phyloP scores from a whole-genome alignment of 2,888 invertebrate genomes.

The Leucophenga maculata region DNA sequence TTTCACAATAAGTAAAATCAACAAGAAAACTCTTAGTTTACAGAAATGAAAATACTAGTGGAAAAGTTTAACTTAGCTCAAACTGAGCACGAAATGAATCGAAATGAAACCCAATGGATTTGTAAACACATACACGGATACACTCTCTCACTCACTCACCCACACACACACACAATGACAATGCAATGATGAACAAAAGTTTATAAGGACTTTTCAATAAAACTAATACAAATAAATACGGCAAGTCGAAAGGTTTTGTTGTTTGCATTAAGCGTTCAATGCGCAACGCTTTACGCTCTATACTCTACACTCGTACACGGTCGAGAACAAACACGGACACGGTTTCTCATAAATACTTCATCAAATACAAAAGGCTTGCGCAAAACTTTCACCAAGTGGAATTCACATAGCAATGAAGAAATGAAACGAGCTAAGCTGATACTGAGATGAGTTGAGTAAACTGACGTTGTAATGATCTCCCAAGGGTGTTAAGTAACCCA shows the following conservation, averaged over 20 bases:
- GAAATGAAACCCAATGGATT: slow-evolving; percentile 20
- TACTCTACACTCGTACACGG: background rate
- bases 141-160: background rate
- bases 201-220: slow-evolving; percentile 50
- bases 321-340: slow-evolving; percentile 30
- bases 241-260: background rate
- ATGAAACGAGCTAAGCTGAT: background rate
- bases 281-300: background rate
- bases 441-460: slow-evolving; percentile 40
- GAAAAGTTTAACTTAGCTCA: background rate
- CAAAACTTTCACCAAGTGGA: slow-evolving; percentile 40
- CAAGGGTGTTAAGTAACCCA: slow-evolving; percentile 44
- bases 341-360: slow-evolving; percentile 57
- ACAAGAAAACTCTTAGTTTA: background rate
- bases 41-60: background rate
- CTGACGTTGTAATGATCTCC: slow-evolving; percentile 64
- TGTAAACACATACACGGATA: slow-evolving; percentile 13
- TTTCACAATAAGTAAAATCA: background rate
- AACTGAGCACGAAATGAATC: background rate
- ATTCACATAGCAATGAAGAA: background rate
- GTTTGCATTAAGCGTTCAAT: background rate
- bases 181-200: slow-evolving; percentile 36
- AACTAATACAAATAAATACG: slow-evolving; percentile 42
- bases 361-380: slow-evolving; percentile 39
- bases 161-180: background rate